Evolutionary conservation across 2,888 invertebrate species (phyloP), one percentile per base, ranked within the genome.

Genomic region (Pantelozetes paolii): DNA sequence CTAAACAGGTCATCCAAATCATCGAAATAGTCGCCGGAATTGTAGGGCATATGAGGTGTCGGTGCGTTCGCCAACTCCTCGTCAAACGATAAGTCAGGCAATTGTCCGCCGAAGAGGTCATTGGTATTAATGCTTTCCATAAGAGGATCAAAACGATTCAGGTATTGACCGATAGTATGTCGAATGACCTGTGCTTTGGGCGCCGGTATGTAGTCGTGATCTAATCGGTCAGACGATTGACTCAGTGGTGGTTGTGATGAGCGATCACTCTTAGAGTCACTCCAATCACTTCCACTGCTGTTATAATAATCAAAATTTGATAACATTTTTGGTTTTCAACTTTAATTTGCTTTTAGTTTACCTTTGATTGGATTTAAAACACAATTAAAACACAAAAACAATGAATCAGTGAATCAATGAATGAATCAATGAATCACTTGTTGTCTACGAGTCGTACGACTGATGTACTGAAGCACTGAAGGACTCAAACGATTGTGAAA

Each of bases 61-160:
- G 62, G 62, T 32, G 62, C 62, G 62, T 62, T 62, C 3, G 32
- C 30, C 18, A 62, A 62, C n/a, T 62, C 36, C 6, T 26, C 62
- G 3, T 30, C 30, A 11, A 15, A 36, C 20, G 5, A 5, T 3
- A n/a, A 48, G 48, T n/a, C 20, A 48, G n/a, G 3, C 5, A n/a
- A 48, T 48, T 48, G n/a, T 1, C 20, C 20, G 5, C n/a, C 3
- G 11, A 48, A 48, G 6, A 5, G 1, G 20, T 48, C 20, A 48
- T n/a, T n/a, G n/a, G n/a, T n/a, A 48, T 48, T 48, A 20, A 8
- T 45, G 13, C n/a, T n/a, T 3, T 45, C 45, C 18, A 18, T 45
- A 2, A 45, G 45, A 8, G 45, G 45, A 8, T n/a, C 15, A 6
- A 11, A 11, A 2, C 20, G 48, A 6, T 5, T n/a, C 2, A n/a